These are phyloP conservation scores for Temnothorax unifasciatus DNA, from an alignment of 2,888 invertebrate genomes.

Conservation along the genomic window DNA sequence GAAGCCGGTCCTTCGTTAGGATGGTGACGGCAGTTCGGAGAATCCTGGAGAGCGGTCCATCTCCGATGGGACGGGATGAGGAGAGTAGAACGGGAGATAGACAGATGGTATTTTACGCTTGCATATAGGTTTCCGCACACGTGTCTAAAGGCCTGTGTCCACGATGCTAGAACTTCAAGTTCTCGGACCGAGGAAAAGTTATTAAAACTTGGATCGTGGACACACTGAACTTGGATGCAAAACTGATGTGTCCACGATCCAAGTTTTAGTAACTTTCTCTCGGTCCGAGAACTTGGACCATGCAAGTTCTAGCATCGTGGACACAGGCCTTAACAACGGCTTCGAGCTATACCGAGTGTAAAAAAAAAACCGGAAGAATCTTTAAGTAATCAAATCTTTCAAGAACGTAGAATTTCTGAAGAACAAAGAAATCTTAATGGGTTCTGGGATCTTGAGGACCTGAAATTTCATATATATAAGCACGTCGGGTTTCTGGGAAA, in stretches of 20 bases:
- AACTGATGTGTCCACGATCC: no score
- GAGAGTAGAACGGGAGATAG: slow-evolving; percentile 48
- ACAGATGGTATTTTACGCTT: slow-evolving; percentile 73
- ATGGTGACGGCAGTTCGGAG: not conserved
- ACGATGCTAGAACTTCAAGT: no score
- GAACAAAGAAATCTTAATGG: not conserved
- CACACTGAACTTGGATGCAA: no score
- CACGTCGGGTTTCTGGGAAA: not conserved
- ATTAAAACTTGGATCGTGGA: no score
- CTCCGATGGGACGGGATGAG: not conserved
- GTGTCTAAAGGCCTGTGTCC: slow-evolving; percentile 54
- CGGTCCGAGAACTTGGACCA: no score
- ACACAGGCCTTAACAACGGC: slow-evolving; percentile 62
- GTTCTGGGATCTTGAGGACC: not conserved
- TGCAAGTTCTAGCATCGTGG: no score
- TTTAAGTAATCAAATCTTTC: not conserved
- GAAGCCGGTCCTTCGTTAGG: not conserved
- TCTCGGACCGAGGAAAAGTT: no score
- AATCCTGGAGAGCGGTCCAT: slow-evolving; percentile 17
- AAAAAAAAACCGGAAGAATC: not conserved
- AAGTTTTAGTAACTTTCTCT: no score
- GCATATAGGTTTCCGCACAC: slow-evolving; percentile 69
- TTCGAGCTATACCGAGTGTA: slow-evolving; percentile 20
- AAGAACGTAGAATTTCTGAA: not conserved
- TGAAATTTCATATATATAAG: not conserved